Evolutionary conservation across 1,140 invertebrate genomes (phyloP), one percentile per base, ranked within the genome.

Genomic region (Drosophila punjabiensis): DNA sequence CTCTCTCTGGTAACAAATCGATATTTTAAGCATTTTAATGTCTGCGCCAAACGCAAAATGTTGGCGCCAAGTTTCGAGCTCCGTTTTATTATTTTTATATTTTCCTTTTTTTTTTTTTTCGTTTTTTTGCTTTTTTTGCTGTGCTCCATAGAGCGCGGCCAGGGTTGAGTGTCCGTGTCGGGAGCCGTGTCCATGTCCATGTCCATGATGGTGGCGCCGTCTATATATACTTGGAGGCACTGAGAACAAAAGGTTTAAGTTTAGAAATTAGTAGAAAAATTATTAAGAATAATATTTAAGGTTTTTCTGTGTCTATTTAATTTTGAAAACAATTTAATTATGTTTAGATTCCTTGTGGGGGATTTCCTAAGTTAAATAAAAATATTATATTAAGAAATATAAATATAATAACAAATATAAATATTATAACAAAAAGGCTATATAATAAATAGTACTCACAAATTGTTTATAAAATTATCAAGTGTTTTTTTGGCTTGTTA

Each of bases 11-110:
- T 61, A 89, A 67, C 81, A 79, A 81, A 88, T 88, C 85, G 85
- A 88, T 88, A 88, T 88, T 88, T 88, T 89, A 88, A 88, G 85
- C 85, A 88, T 88, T 88, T 88, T 88, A 88, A 88, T 88, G 85
- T 88, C 85, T 88, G 85, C 85, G 86, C 82, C 85, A 88, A 89
- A 88, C 85, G 86, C 85, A 88, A 89, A 88, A 89, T 85, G 81
- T 90, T 88, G 85, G 85, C 85, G 85, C 85, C 85, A 87, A 77
- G 58, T 86, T 73, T 59, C 52, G n/a, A 69, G 76, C 47, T 58
- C 18, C 50, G 28, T 48, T 71, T 39, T 67, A 39, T 48, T 28
- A 39, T 52, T 52, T 52, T 52, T 56, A 55, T 55, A 55, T 18
- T 14, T 35, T 9, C 24, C 3, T 48, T 56, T 28, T 56, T 52